Percentiles rank a stretch among this genome's conserved stretches.
Conservation (phyloP, 2,797 vertebrate species). For the Sternotherus odoratus region DNA sequence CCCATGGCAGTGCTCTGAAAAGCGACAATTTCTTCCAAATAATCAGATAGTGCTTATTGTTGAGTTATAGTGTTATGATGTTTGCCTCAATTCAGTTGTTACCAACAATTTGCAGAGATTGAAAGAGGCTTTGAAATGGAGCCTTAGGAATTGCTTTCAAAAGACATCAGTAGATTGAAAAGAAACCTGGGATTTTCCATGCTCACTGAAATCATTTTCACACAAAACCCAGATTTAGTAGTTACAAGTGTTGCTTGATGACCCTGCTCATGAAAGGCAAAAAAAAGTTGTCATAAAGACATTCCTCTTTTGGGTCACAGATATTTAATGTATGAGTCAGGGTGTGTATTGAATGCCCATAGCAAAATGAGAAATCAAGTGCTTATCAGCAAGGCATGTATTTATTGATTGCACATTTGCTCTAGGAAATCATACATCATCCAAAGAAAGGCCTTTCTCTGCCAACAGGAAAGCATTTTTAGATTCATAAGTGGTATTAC, state of each 20-base stretch:
- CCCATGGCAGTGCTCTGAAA: conserved; percentile 37
- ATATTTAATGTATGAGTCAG: not conserved
- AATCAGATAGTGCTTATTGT: conserved; percentile 17
- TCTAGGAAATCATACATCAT: not conserved
- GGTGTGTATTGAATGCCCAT: not conserved
- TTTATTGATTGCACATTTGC: not conserved
- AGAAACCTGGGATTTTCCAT: conserved; percentile 44
- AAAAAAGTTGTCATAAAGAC: not conserved
- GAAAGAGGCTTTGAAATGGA: conserved; percentile 59
- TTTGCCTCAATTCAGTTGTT: conserved; percentile 58
- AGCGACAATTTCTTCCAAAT: conserved; percentile 34
- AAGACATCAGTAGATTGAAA: conserved; percentile 32
- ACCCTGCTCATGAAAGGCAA: not conserved
- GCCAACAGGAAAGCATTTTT: not conserved
- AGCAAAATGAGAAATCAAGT: not conserved
- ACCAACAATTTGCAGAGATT: conserved; percentile 72
- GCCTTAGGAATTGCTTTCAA: conserved; percentile 69
- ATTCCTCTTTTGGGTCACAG: not conserved
- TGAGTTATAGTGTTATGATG: not conserved
- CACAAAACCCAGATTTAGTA: conserved; percentile 44
- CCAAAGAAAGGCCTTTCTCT: not conserved
- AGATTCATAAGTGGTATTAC: rapidly evolving
- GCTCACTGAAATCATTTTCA: conserved; percentile 55
- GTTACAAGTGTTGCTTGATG: conserved; percentile 34
- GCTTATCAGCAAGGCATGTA: not conserved